phyloP scores from a whole-genome alignment of 2,113 vertebrate species.

The Bos taurus region DNA sequence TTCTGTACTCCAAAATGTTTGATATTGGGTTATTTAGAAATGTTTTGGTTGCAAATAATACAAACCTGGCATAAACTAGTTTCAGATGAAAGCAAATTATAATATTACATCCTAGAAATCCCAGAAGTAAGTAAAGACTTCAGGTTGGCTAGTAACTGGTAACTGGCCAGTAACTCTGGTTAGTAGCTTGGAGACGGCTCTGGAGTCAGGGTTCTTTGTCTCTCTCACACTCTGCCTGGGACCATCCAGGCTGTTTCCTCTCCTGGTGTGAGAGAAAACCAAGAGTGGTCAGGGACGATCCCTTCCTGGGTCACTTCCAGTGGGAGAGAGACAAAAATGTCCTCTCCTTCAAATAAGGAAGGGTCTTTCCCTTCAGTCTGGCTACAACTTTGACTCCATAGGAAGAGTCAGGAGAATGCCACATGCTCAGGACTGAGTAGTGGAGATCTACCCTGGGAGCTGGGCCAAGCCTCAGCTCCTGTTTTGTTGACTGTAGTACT shows the following conservation, averaged over 20 bases:
- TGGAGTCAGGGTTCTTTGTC: neutral
- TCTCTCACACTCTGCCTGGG: neutral
- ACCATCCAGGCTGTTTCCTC: neutral
- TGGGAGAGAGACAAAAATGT: neutral
- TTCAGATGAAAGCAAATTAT: neutral
- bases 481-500: neutral
- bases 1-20: neutral
- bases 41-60: neutral
- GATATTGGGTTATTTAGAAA: neutral
- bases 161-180: neutral
- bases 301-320: neutral
- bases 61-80: neutral
- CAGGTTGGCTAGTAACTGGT: neutral
- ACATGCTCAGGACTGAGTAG: rapidly evolving
- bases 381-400: neutral
- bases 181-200: too few species aligned
- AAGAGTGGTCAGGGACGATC: neutral
- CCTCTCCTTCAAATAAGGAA: neutral
- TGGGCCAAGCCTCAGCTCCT: neutral
- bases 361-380: neutral
- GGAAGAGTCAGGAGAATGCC: neutral
- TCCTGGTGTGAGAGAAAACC: neutral
- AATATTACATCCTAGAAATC: neutral
- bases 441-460: too few species aligned
- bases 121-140: neutral